These are phyloP conservation scores for Bombus sylvicola DNA, from an alignment of 1,140 invertebrate species.

Conservation along the genomic window DNA sequence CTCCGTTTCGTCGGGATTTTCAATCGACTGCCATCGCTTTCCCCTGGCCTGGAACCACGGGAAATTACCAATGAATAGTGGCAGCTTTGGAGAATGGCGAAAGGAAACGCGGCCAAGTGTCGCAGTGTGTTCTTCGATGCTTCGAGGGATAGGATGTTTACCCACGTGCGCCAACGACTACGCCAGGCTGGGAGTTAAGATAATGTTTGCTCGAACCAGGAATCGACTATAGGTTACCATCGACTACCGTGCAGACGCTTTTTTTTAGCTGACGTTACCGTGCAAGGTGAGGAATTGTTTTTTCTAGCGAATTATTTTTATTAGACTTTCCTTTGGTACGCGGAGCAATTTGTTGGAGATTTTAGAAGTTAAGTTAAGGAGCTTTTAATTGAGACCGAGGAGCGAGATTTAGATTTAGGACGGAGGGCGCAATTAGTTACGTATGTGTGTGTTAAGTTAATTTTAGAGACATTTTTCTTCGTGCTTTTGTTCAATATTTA, in stretches of 20 bases:
- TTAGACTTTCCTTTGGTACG: neutral
- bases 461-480: neutral
- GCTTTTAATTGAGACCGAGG: neutral
- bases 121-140: neutral
- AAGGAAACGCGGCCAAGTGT: constrained; percentile 23
- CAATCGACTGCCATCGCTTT: constrained; percentile 26
- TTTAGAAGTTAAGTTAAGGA: neutral
- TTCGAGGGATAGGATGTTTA: constrained; percentile 45
- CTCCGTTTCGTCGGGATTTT: constrained; percentile 41
- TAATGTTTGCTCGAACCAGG: constrained; percentile 56
- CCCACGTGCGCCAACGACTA: constrained; percentile 46
- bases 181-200: constrained; percentile 43
- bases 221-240: constrained; percentile 27
- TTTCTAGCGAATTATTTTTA: neutral
- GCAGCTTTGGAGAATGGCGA: neutral
- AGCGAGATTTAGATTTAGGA: neutral
- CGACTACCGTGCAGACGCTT: neutral
- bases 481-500: neutral
- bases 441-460: neutral
- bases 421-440: neutral
- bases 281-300: constrained; percentile 2
- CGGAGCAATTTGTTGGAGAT: neutral
- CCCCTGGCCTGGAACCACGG: neutral
- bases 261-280: constrained; percentile 30
- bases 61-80: constrained; percentile 10